Conservation (phyloP, 2,797 vertebrate species). For the Nyctibius grandis region DNA sequence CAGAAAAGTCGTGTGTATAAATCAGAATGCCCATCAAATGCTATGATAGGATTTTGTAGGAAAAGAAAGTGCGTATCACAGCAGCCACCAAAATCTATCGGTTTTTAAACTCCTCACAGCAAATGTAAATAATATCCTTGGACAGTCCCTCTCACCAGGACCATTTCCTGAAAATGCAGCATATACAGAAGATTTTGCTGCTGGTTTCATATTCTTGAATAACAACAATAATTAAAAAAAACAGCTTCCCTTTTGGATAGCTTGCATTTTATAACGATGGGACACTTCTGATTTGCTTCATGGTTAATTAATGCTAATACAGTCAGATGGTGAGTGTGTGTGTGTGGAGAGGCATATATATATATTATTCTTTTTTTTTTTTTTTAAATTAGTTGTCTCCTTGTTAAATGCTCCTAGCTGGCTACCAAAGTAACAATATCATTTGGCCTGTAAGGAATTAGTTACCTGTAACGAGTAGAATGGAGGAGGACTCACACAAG, state of each 20-base stretch:
- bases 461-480: slow-evolving; percentile 25
- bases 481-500: neutral
- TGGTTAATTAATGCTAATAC: slow-evolving; percentile 55
- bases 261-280: slow-evolving; percentile 46
- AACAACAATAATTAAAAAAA: neutral
- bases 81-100: slow-evolving; percentile 38
- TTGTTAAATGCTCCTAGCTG: slow-evolving; percentile 51
- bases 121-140: slow-evolving; percentile 46
- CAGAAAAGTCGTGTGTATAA: slow-evolving; percentile 20
- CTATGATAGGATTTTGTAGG: slow-evolving; percentile 62
- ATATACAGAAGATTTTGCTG: slow-evolving; percentile 69
- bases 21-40: slow-evolving; percentile 66
- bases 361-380: neutral
- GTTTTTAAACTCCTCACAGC: slow-evolving; percentile 10
- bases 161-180: slow-evolving; percentile 69
- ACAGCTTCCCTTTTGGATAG: slow-evolving; percentile 8
- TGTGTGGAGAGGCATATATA: neutral
- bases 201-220: slow-evolving; percentile 53
- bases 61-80: slow-evolving; percentile 62
- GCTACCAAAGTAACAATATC: slow-evolving; percentile 16
- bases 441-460: slow-evolving; percentile 31
- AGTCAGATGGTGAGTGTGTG: slow-evolving; percentile 44
- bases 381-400: slow-evolving; percentile 28
- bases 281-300: slow-evolving; percentile 40
- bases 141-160: slow-evolving; percentile 51